Evolutionary conservation across 2,113 vertebrate genomes (phyloP).

Genomic region (Aix galericulata): DNA sequence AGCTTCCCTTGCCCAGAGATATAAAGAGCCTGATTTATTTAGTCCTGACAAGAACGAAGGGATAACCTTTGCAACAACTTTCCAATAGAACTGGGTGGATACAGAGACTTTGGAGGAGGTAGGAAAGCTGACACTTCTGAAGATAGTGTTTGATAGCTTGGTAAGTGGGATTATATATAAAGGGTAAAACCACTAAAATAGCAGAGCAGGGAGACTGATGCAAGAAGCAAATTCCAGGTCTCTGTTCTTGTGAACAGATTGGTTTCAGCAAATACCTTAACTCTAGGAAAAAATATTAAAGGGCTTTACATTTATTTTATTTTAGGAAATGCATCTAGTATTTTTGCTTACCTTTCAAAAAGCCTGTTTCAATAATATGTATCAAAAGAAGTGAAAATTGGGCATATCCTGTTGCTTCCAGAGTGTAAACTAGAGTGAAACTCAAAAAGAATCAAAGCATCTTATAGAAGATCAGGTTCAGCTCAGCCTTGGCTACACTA

Average conservation of each 20-base stretch:
- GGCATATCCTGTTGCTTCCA: background rate
- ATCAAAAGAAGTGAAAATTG: background rate
- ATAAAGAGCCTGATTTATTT: background rate
- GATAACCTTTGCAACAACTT: background rate
- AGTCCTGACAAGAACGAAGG: background rate
- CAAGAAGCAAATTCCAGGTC: background rate
- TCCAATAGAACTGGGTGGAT: background rate
- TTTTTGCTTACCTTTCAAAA: background rate
- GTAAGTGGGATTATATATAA: constrained; percentile 20
- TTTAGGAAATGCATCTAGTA: background rate
- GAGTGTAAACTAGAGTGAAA: background rate
- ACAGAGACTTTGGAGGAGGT: constrained; percentile 14
- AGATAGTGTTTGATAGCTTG: background rate
- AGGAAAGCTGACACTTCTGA: constrained; percentile 25
- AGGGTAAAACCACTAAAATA: constrained; percentile 40
- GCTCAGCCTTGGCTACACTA: background rate
- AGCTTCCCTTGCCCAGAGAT: background rate
- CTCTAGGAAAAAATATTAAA: background rate
- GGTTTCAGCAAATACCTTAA: background rate
- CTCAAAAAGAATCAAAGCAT: background rate
- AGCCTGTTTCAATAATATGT: background rate
- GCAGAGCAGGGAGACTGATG: background rate
- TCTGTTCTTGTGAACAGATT: constrained; percentile 9
- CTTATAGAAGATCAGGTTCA: background rate
- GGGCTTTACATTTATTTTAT: background rate